Base-by-base conservation (phyloP, 2,888 invertebrate genomes). In the Ophioninae sp. region DNA sequence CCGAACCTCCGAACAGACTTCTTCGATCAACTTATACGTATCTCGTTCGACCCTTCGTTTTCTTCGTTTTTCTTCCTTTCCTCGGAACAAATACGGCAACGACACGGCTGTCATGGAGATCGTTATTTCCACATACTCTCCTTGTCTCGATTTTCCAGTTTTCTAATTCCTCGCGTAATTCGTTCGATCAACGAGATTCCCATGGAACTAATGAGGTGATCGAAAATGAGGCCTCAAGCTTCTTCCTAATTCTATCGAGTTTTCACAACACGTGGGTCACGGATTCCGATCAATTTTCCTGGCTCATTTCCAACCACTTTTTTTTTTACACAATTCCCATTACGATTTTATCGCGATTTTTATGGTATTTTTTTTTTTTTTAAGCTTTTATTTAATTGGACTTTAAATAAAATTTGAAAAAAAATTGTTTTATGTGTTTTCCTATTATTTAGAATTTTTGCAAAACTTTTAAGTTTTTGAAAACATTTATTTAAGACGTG, bases 41-140 rank as follows among this genome's bases (percentile, higher is more conserved):
- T 21, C 59, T 59, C 10, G 72, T 30, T 70, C 20, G 39, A 13
- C 37, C 20, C 30, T 56, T 64, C 7, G 39, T 61, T 56, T 62
- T 37, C 21, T 44, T 56, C 44, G 56, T 68, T 44, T 68, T 62
- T 17, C 50, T 17, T 50, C 17, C 50, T 50, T 50, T 50, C 50
- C 50, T 50, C 17, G 2, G 5, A 39, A 70, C 70, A 44, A 62
- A 75, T 79, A 75, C 59, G 75, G 65, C 64, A 62, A 77, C 69
- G 70, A 69, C 50, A 23, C 39, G 39, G 17, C 21, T 61, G 37
- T n/a, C 72, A 6, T 44, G 20, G 37, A 77, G 70, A 78, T 82
- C 79, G 67, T 79, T 73, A 73, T 79, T 82, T 69, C 69, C 68
- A 72, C 68, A 68, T 73, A 57, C 67, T 79, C 72, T 56, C 56